Conservation (phyloP, 1,140 invertebrate species). For the Probaryconus sp. region DNA sequence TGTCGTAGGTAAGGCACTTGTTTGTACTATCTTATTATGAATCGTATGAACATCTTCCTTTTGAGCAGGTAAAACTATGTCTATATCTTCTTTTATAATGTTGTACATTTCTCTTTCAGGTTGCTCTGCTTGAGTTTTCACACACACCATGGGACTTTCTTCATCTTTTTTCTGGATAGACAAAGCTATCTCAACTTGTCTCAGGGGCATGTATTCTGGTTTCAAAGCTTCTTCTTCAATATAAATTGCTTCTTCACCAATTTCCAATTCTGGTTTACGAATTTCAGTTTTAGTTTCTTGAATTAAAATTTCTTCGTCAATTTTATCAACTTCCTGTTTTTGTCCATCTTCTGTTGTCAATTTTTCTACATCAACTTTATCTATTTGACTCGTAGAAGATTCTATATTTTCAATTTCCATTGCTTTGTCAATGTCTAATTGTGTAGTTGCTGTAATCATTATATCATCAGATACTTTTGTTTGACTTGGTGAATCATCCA, state of each 20-base stretch:
- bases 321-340: too few species aligned
- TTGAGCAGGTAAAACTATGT: slow-evolving; percentile 67
- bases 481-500: neutral
- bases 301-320: too few species aligned
- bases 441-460: too few species aligned
- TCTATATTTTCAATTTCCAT: too few species aligned
- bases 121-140: slow-evolving; percentile 66
- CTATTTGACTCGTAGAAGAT: too few species aligned
- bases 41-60: slow-evolving; percentile 61
- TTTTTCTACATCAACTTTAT: too few species aligned
- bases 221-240: slow-evolving; percentile 37
- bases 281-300: too few species aligned
- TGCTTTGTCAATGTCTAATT: too few species aligned
- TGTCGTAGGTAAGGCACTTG: slow-evolving; percentile 57
- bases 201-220: slow-evolving; percentile 61
- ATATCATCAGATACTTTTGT: slow-evolving; percentile 4
- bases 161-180: slow-evolving; percentile 66
- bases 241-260: slow-evolving; percentile 19
- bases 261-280: slow-evolving; percentile 17
- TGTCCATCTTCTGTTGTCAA: too few species aligned
- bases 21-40: slow-evolving; percentile 66
- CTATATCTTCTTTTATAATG: slow-evolving; percentile 70
- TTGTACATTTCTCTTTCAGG: slow-evolving; percentile 56
- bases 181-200: slow-evolving; percentile 71
- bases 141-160: slow-evolving; percentile 60